Conservation (phyloP, 2,113 vertebrate genomes). For the Lates calcarifer region DNA sequence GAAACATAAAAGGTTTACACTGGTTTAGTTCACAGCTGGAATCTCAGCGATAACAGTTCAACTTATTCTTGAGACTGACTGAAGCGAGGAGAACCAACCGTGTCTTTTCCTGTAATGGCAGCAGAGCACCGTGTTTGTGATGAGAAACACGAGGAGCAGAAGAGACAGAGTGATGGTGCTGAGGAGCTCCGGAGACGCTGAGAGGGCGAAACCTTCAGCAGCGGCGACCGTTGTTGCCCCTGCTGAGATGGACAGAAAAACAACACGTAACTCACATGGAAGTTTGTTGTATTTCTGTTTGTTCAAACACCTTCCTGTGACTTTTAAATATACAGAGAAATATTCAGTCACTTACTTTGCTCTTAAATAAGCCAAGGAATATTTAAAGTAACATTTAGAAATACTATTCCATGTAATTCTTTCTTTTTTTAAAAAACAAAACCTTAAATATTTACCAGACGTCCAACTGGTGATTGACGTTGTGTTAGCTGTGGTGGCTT, state of each 20-base stretch:
- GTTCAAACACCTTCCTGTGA: neutral
- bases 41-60: neutral
- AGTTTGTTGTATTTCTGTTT: too few relatives aligned
- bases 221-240: rapidly evolving
- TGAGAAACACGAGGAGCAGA: slow-evolving; percentile 69
- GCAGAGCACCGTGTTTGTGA: slow-evolving; percentile 72
- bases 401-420: neutral
- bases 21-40: neutral
- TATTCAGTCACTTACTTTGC: neutral
- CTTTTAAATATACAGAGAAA: neutral
- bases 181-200: slow-evolving; percentile 31
- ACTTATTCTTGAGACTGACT: neutral
- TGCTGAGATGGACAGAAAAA: neutral
- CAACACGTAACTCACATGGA: neutral
- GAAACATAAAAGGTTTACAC: too few relatives aligned
- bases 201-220: rapidly evolving
- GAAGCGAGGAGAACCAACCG: slow-evolving; percentile 54
- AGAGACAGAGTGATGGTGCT: slow-evolving; percentile 42
- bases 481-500: neutral
- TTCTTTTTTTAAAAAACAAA: neutral
- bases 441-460: slow-evolving; percentile 21
- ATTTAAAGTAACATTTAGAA: neutral
- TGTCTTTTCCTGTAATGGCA: slow-evolving; percentile 64
- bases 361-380: neutral
- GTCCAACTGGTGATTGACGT: rapidly evolving